Evolutionary conservation across 2,888 invertebrate genomes (phyloP).

Genomic region (Patella ulyssiponensis): DNA sequence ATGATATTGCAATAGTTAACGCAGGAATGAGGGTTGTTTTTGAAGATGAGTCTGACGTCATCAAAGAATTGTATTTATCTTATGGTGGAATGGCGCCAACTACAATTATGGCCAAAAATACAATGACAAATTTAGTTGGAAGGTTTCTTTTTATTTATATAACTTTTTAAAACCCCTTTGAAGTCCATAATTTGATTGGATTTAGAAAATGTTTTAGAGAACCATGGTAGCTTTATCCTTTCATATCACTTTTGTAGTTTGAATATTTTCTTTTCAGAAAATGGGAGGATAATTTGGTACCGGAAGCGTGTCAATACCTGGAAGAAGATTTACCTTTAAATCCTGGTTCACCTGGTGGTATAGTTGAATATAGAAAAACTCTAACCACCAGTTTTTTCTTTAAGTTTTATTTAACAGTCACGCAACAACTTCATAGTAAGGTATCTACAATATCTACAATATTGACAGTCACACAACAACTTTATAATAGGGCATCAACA

Average conservation of each 20-base stretch:
- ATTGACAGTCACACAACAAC: no score
- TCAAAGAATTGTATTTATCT: conserved; percentile 80
- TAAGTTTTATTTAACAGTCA: conserved; percentile 75
- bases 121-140: conserved; percentile 76
- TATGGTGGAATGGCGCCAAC: conserved; percentile 95
- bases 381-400: conserved; percentile 78
- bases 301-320: conserved; percentile 78
- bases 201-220: no score
- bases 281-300: conserved; percentile 80
- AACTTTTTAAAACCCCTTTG: no score
- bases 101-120: conserved; percentile 82
- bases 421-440: conserved; percentile 10
- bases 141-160: conserved; percentile 45
- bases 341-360: conserved; percentile 86
- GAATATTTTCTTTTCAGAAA: conserved; percentile 63
- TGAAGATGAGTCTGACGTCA: conserved; percentile 70
- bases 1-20: conserved; percentile 96
- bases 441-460: no score
- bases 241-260: no score
- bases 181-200: no score
- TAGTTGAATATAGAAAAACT: conserved; percentile 84
- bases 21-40: conserved; percentile 82
- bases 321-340: conserved; percentile 83
- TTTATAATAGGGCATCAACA: background rate
- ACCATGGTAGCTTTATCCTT: no score